Evolutionary conservation across 2,797 vertebrate species (phyloP).

Genomic region (Acomys russatus): DNA sequence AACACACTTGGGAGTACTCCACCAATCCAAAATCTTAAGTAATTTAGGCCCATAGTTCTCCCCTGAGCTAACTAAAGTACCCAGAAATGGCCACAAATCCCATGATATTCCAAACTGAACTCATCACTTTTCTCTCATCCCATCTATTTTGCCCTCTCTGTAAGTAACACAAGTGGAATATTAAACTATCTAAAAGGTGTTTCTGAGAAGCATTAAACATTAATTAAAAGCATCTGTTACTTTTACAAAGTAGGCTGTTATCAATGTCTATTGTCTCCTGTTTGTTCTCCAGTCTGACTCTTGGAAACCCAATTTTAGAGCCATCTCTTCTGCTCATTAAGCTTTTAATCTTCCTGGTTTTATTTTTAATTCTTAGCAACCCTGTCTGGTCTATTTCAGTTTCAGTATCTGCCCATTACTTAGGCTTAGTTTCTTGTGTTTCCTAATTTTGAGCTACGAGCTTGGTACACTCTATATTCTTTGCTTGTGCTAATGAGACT

Average conservation of each 20-base stretch:
- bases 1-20: constrained; percentile 53
- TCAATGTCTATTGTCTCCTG: not conserved
- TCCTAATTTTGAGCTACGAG: constrained; percentile 21
- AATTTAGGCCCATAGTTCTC: constrained; percentile 48
- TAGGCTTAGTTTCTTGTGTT: constrained; percentile 13
- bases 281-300: not conserved
- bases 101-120: constrained; percentile 42
- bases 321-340: constrained; percentile 20
- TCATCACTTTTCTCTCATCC: constrained; percentile 41
- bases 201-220: constrained; percentile 48
- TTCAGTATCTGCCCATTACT: not conserved
- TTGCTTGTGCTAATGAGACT: not conserved
- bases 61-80: constrained; percentile 5
- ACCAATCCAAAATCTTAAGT: constrained; percentile 3
- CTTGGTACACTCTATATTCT: not conserved
- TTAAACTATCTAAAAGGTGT: constrained; percentile 48
- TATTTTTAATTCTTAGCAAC: constrained; percentile 18
- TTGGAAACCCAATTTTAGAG: constrained; percentile 36
- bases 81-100: constrained; percentile 33
- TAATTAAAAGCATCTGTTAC: constrained; percentile 4
- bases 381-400: not conserved
- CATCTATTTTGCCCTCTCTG: constrained; percentile 10
- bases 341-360: constrained; percentile 6
- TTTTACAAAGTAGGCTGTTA: constrained; percentile 10
- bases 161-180: not conserved